Conservation (phyloP, 2,797 vertebrate species). For the Amazonetta brasiliensis region DNA sequence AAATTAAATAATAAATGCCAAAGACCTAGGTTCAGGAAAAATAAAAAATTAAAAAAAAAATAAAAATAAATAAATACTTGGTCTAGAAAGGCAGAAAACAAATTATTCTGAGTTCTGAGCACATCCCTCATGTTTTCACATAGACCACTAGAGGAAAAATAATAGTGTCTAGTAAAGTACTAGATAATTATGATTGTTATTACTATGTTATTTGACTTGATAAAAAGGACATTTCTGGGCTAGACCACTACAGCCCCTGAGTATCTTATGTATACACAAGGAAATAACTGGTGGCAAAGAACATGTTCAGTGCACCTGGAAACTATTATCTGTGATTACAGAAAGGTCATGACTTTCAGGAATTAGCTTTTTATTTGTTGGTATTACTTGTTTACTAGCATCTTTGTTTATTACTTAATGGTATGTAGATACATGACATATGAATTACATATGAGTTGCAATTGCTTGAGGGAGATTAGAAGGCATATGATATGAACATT, state of each 20-base stretch:
- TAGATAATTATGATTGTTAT: not conserved
- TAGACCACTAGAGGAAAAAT: not conserved
- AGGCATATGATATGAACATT: not conserved
- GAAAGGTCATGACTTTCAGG: not conserved
- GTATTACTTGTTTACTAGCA: not conserved
- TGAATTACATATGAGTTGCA: not conserved
- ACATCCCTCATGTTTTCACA: not conserved
- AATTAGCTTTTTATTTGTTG: not conserved
- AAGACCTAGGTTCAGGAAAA: not conserved
- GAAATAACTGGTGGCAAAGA: not conserved
- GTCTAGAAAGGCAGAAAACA: not conserved
- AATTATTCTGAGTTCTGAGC: not conserved
- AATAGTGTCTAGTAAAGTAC: not conserved
- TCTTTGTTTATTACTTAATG: not conserved
- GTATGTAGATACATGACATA: not conserved
- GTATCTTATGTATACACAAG: not conserved
- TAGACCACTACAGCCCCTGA: not conserved
- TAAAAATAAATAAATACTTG: not conserved
- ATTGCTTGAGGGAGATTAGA: not conserved
- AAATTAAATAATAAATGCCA: too few species aligned
- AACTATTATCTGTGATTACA: not conserved
- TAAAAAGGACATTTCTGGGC: not conserved
- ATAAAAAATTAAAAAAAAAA: not conserved
- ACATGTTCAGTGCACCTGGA: not conserved
- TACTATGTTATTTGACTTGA: not conserved